Conservation (phyloP, 2,113 vertebrate genomes). For the Leiothrix lutea region DNA sequence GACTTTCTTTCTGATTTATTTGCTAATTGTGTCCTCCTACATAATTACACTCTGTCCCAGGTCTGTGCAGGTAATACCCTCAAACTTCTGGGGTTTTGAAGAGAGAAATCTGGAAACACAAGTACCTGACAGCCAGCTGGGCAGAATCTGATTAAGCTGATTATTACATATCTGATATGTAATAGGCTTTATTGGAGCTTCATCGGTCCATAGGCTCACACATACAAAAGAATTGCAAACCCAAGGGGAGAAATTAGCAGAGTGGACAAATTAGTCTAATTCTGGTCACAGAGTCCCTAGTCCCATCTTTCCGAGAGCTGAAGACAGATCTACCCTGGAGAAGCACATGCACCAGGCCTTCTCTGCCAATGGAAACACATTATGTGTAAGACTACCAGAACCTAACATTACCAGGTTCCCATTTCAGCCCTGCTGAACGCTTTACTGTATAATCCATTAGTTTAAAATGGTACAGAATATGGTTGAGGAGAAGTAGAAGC, state of each 20-base stretch:
- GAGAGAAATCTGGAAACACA: neutral
- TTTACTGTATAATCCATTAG: neutral
- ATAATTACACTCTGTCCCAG: neutral
- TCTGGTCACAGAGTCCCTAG: neutral
- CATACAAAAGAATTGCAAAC: neutral
- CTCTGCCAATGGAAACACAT: neutral
- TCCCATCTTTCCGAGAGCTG: neutral
- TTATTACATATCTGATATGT: no score
- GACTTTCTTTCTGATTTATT: neutral
- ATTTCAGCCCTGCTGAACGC: neutral
- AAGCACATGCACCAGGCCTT: neutral
- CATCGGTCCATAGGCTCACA: fast-evolving
- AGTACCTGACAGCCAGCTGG: neutral
- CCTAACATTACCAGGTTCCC: neutral
- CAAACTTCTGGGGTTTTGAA: neutral
- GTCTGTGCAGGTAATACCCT: fast-evolving
- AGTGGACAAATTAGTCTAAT: neutral
- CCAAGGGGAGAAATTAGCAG: neutral
- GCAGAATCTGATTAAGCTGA: neutral
- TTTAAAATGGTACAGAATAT: neutral
- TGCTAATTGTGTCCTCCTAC: neutral
- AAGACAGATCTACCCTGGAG: neutral
- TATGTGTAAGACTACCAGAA: neutral
- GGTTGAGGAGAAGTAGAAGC: neutral
- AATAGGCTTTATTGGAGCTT: neutral